These are phyloP conservation scores for Galemys pyrenaicus DNA, from an alignment of 2,113 vertebrate species.

Conservation along the genomic window DNA sequence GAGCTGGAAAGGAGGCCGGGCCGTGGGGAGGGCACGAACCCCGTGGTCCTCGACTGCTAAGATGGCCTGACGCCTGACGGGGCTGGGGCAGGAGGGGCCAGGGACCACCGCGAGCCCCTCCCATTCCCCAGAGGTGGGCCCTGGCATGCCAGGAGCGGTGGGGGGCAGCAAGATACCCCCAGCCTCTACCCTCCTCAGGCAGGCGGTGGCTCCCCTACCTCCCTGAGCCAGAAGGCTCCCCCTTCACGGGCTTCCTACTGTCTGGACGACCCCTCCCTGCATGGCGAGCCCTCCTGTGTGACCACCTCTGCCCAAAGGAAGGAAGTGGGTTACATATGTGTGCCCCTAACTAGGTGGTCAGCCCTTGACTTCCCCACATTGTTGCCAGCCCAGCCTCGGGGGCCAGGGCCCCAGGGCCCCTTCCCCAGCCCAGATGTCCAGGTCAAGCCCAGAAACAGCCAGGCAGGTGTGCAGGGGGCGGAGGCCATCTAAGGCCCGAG, in stretches of 20 bases:
- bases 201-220: fast-evolving
- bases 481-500: background rate
- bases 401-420: background rate
- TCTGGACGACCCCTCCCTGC: no score
- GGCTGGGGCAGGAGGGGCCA: background rate
- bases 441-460: background rate
- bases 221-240: background rate
- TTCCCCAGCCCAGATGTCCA: background rate
- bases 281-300: background rate
- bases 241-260: background rate
- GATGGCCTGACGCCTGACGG: background rate
- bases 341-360: no score
- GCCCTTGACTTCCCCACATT: background rate
- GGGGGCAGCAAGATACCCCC: background rate
- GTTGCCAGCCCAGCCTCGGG: background rate
- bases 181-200: no score
- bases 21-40: no score
- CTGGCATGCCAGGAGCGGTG: fast-evolving
- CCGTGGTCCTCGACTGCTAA: background rate
- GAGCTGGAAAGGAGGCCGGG: no score
- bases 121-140: background rate
- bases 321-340: no score
- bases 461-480: background rate
- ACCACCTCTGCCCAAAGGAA: no score
- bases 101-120: background rate